Evolutionary conservation across 2,888 invertebrate species (phyloP).

Genomic region (Pyrrhosoma nymphula): DNA sequence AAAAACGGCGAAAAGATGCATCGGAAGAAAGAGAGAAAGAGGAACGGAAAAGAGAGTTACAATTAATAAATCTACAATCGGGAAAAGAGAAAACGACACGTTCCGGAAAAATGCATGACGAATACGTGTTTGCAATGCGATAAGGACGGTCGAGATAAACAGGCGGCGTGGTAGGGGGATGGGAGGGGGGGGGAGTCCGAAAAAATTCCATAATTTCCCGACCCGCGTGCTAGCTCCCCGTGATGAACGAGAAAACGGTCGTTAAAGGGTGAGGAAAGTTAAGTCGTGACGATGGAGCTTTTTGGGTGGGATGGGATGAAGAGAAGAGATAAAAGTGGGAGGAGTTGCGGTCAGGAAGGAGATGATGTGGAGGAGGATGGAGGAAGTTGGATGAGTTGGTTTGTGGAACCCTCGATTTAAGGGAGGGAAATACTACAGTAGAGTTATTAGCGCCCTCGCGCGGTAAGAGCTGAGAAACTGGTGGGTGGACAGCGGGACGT

Average conservation of each 20-base stretch:
- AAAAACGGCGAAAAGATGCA: background rate
- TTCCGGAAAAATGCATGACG: slow-evolving; percentile 13
- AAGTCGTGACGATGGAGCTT: slow-evolving; percentile 40
- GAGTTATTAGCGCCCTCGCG: slow-evolving; percentile 15
- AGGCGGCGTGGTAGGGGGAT: too few species aligned
- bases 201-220: slow-evolving; percentile 59
- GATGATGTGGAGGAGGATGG: background rate
- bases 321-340: background rate
- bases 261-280: slow-evolving; percentile 29
- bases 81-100: slow-evolving; percentile 36
- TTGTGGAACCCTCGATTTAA: background rate
- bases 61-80: slow-evolving; percentile 28
- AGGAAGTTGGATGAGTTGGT: background rate
- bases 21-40: background rate
- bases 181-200: background rate
- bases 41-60: background rate
- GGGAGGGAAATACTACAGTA: background rate
- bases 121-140: slow-evolving; percentile 49
- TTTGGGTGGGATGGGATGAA: background rate
- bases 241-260: slow-evolving; percentile 51
- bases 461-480: background rate
- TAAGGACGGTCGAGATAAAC: slow-evolving; percentile 2
- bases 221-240: background rate
- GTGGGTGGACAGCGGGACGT: slow-evolving; percentile 16
- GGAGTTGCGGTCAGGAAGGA: background rate